A percentile compares a stretch with the other conserved stretches of the same genome.
Evolutionary conservation across 2,797 vertebrate species (phyloP).

Genomic region (Rhincodon typus): DNA sequence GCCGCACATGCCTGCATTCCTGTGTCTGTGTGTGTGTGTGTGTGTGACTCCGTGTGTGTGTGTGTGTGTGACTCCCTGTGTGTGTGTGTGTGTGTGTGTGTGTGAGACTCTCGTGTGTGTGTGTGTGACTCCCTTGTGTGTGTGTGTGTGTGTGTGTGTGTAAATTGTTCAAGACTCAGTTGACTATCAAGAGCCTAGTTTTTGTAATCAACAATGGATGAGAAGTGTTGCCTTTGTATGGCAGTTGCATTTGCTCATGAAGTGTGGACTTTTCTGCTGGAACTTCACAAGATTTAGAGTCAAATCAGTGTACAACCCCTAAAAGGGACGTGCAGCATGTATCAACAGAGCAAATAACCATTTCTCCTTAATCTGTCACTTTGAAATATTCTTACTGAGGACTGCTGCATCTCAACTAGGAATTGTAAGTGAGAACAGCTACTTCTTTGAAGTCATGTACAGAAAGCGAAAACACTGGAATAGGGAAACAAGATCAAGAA

Average conservation of each 20-base stretch:
- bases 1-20: too few relatives aligned
- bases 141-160: neutral
- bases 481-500: neutral
- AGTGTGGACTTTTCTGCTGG: neutral
- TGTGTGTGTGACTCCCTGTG: neutral
- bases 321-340: neutral
- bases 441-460: neutral
- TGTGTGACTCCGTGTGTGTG: neutral
- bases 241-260: neutral
- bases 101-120: neutral
- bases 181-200: too few relatives aligned
- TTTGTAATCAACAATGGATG: neutral
- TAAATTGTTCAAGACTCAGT: neutral
- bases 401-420: neutral
- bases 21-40: neutral
- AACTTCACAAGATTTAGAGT: neutral
- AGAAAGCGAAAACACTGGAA: neutral
- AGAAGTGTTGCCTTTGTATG: neutral
- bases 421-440: neutral
- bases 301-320: neutral
- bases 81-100: neutral
- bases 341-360: neutral
- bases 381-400: neutral
- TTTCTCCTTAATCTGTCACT: neutral
- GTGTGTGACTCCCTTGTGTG: neutral